Base-by-base conservation (phyloP, 1,140 invertebrate species). In the Zaprionus camerounensis region DNA sequence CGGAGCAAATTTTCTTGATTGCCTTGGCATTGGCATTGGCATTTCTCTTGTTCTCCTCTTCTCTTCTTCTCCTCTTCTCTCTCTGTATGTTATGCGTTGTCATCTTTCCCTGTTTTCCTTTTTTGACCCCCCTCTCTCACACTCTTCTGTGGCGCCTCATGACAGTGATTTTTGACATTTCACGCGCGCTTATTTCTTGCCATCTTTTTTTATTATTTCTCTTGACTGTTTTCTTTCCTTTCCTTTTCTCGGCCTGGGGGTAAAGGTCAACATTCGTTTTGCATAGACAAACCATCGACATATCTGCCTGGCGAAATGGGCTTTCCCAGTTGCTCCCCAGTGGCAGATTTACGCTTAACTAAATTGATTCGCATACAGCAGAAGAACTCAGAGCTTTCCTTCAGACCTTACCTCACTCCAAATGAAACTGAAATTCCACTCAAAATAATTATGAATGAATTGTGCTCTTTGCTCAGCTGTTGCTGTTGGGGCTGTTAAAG, bases 131-230 rank as follows among this genome's bases (percentile, higher is more conserved):
- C 58, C 68, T 20, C 17, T 28, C 26, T 64, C 22, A n/a, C 36
- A 51, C 22, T 28, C 28, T 11, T 3, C 41, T 9, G 41, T 46
- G 7, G 3, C 7, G 41, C 41, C 41, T 55, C 69, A 65, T 65
- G 81, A 75, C 83, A 88, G 81, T 88, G 84, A 87, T 87, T 87
- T 87, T 87, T 87, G 84, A 88, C 85, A 87, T 87, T 87, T 87
- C 84, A 88, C 81, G 84, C 84, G 84, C 84, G 71, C 78, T 87
- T 84, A 79, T 84, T 80, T 57, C 58, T 26, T 56, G 61, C 38
- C 58, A 74, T 75, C 38, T 71, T 75, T 75, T 88, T 78, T 77
- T 80, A 73, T 86, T 73, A 73, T 86, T 73, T 68, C 56, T 36
- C 44, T n/a, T n/a, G 66, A 44, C 46, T 46, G 44, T 20, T 11